Evolutionary conservation across 2,113 vertebrate genomes (phyloP).

Genomic region (Atlantisia rogersi): DNA sequence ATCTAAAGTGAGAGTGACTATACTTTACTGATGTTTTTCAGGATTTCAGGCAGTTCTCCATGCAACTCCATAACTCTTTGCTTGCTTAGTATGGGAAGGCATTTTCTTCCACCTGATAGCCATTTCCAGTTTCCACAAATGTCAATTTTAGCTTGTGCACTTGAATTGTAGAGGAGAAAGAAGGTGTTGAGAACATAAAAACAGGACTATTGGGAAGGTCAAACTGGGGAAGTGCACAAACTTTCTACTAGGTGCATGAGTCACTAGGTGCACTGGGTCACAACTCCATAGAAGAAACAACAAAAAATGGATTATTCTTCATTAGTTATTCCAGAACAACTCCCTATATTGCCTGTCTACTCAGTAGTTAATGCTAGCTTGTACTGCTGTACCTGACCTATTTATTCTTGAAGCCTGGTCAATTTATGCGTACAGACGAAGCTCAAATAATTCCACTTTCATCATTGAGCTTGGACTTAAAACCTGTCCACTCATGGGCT

Average conservation of each 20-base stretch:
- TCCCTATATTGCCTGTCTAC: not conserved
- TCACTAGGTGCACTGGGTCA: not conserved
- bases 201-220: not conserved
- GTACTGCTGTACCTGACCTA: not conserved
- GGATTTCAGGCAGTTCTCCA: not conserved
- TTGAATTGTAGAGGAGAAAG: not conserved
- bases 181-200: not conserved
- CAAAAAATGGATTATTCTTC: not conserved
- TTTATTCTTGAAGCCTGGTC: not conserved
- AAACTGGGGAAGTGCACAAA: not conserved
- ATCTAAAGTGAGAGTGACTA: not conserved
- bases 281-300: not conserved
- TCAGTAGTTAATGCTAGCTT: not conserved
- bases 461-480: not conserved
- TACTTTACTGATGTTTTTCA: not conserved
- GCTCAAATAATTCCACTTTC: not conserved
- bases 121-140: not conserved
- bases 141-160: not conserved
- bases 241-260: not conserved
- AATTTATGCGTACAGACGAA: not conserved
- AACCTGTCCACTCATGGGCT: not conserved
- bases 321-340: not conserved
- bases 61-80: not conserved
- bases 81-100: not conserved
- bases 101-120: not conserved